A percentile compares a stretch with the other conserved stretches of the same genome.
Evolutionary conservation across 2,888 invertebrate genomes (phyloP).

Genomic region (Cheilosia grossa): DNA sequence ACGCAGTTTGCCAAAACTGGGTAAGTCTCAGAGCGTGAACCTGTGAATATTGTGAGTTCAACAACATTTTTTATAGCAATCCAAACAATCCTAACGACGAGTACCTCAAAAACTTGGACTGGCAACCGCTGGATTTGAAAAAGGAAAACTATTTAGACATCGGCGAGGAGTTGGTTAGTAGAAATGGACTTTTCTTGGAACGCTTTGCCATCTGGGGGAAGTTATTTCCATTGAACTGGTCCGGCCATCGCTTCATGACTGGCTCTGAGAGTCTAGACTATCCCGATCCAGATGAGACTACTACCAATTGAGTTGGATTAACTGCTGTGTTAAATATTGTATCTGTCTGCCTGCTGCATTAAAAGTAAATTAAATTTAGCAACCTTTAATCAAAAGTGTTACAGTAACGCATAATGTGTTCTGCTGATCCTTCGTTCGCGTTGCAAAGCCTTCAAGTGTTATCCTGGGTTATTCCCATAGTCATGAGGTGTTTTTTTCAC

Average conservation of each 20-base stretch:
- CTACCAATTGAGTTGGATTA: no score
- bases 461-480: no score
- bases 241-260: constrained; percentile 23
- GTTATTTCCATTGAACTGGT: constrained; percentile 74
- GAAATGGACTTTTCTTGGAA: constrained; percentile 72
- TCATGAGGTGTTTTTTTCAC: no score
- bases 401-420: no score
- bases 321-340: no score
- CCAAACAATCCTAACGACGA: constrained; percentile 80
- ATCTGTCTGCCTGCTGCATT: no score
- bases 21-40: not conserved
- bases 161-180: constrained; percentile 77
- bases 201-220: constrained; percentile 75
- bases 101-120: constrained; percentile 77
- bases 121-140: constrained; percentile 77
- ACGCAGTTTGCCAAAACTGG: constrained; percentile 81
- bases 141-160: constrained; percentile 80
- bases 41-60: not conserved
- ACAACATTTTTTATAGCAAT: constrained; percentile 57
- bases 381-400: no score
- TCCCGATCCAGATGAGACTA: constrained; percentile 25
- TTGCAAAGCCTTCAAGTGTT: no score
- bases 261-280: constrained; percentile 19
- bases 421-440: no score
- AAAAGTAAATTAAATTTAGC: no score